phyloP scores from a whole-genome alignment of 2,797 vertebrate genomes.

The Esox masquinongy region DNA sequence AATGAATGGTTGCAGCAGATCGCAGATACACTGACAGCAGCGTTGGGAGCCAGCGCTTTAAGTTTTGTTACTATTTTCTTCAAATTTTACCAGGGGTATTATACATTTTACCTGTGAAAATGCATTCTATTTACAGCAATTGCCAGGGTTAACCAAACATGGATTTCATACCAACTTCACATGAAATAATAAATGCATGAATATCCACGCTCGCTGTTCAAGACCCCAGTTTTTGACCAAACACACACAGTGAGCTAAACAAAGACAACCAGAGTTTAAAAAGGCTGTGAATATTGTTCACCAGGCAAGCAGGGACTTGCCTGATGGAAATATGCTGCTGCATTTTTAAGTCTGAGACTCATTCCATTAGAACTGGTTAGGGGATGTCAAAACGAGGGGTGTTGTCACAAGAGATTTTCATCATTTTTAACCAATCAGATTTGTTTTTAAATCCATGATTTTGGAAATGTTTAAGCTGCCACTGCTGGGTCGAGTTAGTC shows the following conservation, averaged over 20 bases:
- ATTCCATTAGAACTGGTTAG: no score
- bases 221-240: constrained; percentile 31
- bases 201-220: neutral
- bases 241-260: neutral
- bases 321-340: no score
- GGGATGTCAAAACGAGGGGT: no score
- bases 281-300: neutral
- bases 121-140: no score
- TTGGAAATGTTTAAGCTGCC: neutral
- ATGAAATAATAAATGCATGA: no score
- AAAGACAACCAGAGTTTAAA: neutral
- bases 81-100: no score
- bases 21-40: constrained; percentile 44
- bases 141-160: no score
- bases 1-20: constrained; percentile 43
- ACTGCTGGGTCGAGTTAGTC: neutral
- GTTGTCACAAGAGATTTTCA: neutral
- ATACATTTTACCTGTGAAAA: no score
- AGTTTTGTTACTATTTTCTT: no score
- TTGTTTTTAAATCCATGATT: no score
- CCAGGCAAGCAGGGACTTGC: neutral
- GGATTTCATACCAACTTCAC: no score
- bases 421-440: neutral
- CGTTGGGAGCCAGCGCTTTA: constrained; percentile 42
- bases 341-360: no score